These are phyloP conservation scores for Parazoanthus swiftii DNA, from an alignment of 92 coral and sea anemone species.

Conservation along the genomic window DNA sequence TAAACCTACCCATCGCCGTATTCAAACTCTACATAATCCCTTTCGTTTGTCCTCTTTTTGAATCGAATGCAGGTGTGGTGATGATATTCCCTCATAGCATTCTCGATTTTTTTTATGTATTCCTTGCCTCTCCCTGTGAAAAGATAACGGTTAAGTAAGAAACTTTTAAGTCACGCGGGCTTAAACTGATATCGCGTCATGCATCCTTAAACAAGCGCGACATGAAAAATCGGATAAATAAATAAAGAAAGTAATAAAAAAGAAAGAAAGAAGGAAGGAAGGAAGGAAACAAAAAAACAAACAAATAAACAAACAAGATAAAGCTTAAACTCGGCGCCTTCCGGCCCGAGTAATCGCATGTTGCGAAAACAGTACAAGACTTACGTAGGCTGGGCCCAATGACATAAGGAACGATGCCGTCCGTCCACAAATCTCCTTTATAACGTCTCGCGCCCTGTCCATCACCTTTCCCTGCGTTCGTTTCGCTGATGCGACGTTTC, in stretches of 20 bases:
- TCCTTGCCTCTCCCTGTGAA: conserved; percentile 6
- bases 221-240: no score
- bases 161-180: no score
- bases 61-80: neutral
- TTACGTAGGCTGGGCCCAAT: neutral
- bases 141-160: neutral
- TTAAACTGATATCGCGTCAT: no score
- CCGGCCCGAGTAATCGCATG: no score
- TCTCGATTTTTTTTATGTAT: conserved; percentile 15
- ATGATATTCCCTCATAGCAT: conserved; percentile 14
- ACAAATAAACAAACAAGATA: no score
- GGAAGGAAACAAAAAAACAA: no score
- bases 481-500: conserved; percentile 2
- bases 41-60: no score
- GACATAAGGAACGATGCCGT: conserved; percentile 12
- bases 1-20: conserved; percentile 2
- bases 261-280: no score
- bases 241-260: no score
- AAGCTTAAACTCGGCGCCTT: no score
- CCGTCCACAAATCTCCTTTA: conserved; percentile 8
- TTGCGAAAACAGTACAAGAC: neutral
- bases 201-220: no score
- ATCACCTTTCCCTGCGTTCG: conserved; percentile 5
- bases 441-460: conserved; percentile 8
- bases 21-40: no score